Percentiles rank a stretch among this genome's conserved stretches.
phyloP scores from a whole-genome alignment of 2,113 vertebrate genomes.

The Callionymus lyra region DNA sequence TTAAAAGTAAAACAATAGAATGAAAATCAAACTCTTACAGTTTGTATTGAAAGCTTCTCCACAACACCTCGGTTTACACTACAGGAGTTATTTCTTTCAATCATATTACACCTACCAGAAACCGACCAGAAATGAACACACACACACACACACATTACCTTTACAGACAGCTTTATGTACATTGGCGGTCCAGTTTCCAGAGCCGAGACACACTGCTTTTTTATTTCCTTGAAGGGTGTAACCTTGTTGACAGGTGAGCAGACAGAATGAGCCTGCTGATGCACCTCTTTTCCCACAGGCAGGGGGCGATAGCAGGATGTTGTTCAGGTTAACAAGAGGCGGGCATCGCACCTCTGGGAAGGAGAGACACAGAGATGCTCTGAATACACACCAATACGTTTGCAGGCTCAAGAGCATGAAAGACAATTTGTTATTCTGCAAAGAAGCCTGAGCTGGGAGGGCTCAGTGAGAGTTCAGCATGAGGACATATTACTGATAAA shows the following conservation, averaged over 20 bases:
- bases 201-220: constrained; percentile 74
- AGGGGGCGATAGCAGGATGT: constrained; percentile 71
- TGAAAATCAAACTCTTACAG: no score
- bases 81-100: no score
- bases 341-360: constrained; percentile 78
- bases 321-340: constrained; percentile 61
- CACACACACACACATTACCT: constrained; percentile 63
- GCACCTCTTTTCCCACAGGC: constrained; percentile 72
- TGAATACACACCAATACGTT: background rate
- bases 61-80: no score
- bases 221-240: constrained; percentile 75
- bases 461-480: no score
- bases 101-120: background rate
- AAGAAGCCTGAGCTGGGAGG: no score
- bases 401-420: no score
- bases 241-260: constrained; percentile 76
- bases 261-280: constrained; percentile 68
- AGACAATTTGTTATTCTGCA: no score
- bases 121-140: no score
- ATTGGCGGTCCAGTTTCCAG: constrained; percentile 80
- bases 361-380: constrained; percentile 11
- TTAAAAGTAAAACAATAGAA: no score
- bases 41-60: no score
- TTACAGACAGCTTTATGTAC: constrained; percentile 74
- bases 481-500: no score